Percentiles rank a stretch among this genome's conserved stretches.
phyloP scores from a whole-genome alignment of 1,140 invertebrate species.

The Microplitis demolitor region DNA sequence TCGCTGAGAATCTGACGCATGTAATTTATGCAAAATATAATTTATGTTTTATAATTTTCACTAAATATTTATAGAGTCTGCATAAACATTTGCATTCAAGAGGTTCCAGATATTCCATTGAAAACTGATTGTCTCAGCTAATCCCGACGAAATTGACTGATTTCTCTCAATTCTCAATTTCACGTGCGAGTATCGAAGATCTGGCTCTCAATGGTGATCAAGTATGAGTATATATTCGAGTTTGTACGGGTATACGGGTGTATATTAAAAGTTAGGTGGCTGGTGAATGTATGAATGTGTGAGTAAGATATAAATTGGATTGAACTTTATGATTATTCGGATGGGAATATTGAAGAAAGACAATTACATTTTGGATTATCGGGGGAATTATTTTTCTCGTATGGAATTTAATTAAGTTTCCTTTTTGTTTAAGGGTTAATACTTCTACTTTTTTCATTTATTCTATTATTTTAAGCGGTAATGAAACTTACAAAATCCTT shows the following conservation, averaged over 20 bases:
- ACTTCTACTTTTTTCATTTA: too few species aligned
- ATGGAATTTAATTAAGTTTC: too few species aligned
- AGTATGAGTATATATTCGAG: not conserved
- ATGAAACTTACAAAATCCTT: too few species aligned
- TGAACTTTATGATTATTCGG: constrained; percentile 29
- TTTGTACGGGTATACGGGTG: not conserved
- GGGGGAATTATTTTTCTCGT: constrained; percentile 11
- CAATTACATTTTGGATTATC: constrained; percentile 24
- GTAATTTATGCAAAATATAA: too few species aligned
- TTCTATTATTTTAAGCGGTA: too few species aligned
- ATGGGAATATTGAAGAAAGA: constrained; percentile 3
- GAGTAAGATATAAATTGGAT: constrained; percentile 32
- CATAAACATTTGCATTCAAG: not conserved
- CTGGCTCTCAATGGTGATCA: too few species aligned
- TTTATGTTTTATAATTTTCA: too few species aligned
- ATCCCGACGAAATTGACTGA: constrained; percentile 22
- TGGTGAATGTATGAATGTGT: not conserved
- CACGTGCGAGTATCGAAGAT: constrained; percentile 21
- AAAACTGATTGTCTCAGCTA: constrained; percentile 6
- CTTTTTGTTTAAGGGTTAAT: too few species aligned
- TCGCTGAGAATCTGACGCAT: too few species aligned
- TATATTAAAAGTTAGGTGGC: too few species aligned
- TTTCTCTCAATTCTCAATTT: constrained; percentile 29
- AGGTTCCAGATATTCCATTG: too few species aligned
- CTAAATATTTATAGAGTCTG: too few species aligned